Evolutionary conservation across 2,113 vertebrate species (phyloP), one percentile per base, ranked within the genome.

Genomic region (Orthonyx spaldingii): DNA sequence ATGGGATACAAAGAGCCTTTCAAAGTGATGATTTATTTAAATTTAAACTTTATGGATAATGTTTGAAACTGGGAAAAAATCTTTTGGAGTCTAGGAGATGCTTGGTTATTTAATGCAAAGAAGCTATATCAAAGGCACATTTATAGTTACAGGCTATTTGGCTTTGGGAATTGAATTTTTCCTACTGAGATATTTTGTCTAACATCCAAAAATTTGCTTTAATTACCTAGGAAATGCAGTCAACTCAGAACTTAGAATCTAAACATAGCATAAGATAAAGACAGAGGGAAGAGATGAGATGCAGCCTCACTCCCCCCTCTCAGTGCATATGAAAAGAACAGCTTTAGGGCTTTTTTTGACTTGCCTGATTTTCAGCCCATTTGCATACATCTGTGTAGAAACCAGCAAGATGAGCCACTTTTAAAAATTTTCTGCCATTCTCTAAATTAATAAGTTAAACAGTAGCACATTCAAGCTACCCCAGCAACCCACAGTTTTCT

Each of bases 201-300:
- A 93, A 96, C 94, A 90, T 97, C 94, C 95, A 96, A 96, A 96
- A 95, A 94, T 96, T 97, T 96, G 93, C 94, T 97, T 97, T 97
- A 96, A 97, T 94, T 95, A 96, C 92, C 85, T 96, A 96, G 96
- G 93, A 96, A 97, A 92, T 96, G 90, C 90, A 94, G 83, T 94
- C 90, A 95, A 88, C 88, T 92, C 90, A 92, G 92, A 97, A 94
- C 94, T 96, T 96, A 65, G 87, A 75, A 86, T 95, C 92, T 97
- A 97, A 97, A 96, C 95, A 96, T 97, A 94, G 96, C 95, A 89
- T 74, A 76, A 95, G 93, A 96, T 96, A 96, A 97, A 97, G 95
- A 96, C 92, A 84, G 95, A 96, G 93, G 92, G 86, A 96, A 96
- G 94, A 92, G 90, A 88, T 94, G 92, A 96, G 92, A 71, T 95